Evolutionary conservation across 2,113 vertebrate species (phyloP), one percentile per base, ranked within the genome.

Genomic region (Phainopepla nitens): DNA sequence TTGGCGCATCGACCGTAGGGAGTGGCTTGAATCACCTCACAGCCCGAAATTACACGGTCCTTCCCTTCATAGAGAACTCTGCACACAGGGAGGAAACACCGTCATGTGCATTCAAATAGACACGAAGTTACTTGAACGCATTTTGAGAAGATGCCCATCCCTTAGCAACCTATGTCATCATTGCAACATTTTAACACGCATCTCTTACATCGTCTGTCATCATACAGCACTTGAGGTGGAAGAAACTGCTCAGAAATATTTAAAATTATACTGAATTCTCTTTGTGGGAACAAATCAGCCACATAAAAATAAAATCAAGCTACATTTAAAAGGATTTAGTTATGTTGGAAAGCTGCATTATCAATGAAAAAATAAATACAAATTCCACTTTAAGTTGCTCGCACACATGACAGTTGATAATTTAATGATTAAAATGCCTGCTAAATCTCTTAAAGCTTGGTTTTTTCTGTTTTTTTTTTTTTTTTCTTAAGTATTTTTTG

Each of bases 1-100:
- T 99, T 99, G 57, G 99, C 99, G 15, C 99, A 99, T 50, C 99
- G 99, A 73, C 99, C 99, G 2, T 99, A 99, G 3, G 99, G 99
- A 4, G 99, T 99, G 86, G 99, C 99, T 77, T 99, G 98, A 79
- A 99, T 98, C 96, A 99, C 98, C 96, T 99, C 99, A 11, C 99
- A 99, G 96, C 99, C 99, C 68, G 98, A 97, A 94, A 99, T 99
- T 25, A 99, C 90, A 18, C 99, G 98, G 27, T 99, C 99, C 96
- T 99, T 99, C 13, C 99, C 99, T 91, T 99, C 99, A 47, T 99
- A 99, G 10, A 99, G 97, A 82, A 99, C 99, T 72, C 99, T 99
- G 96, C 41, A 88, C 25, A 65, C 21, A 35, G 33, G 41, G 79
- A 58, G 35, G 36, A 64, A 78, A 66, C 21, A 71, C 21, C 2